Conservation (phyloP, 92 coral and sea anemone genomes). For the Diadumene lineata region DNA sequence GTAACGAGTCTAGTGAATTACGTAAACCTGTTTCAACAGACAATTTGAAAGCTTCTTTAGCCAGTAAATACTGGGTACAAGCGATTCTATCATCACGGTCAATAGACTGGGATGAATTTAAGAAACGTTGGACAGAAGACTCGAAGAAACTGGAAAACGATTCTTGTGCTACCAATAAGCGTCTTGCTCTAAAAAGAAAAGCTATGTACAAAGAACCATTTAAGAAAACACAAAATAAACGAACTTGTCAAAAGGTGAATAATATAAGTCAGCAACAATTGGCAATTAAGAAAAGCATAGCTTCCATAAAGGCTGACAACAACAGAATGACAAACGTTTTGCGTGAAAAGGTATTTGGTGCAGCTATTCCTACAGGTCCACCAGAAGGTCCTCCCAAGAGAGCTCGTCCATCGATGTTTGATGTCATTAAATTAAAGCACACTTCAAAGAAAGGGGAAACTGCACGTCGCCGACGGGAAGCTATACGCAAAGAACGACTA, state of each 20-base stretch:
- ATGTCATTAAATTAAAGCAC: neutral
- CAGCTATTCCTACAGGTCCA: neutral
- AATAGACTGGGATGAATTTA: constrained; percentile 27
- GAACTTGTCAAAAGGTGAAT: neutral
- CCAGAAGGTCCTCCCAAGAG: neutral
- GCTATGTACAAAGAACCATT: neutral
- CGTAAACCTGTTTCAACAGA: neutral
- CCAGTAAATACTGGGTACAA: constrained; percentile 10
- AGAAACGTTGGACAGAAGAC: constrained; percentile 57
- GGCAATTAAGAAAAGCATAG: neutral
- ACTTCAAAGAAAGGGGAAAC: constrained; percentile 30
- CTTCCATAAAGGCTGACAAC: neutral
- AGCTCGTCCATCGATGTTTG: neutral
- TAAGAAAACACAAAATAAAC: neutral
- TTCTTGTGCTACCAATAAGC: neutral
- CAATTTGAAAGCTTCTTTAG: constrained; percentile 6
- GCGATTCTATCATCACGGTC: constrained; percentile 9
- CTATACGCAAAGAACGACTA: constrained; percentile 48
- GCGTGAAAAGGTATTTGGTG: constrained; percentile 1
- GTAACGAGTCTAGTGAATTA: neutral
- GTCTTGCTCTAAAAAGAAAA: neutral
- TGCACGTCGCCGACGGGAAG: constrained; percentile 28
- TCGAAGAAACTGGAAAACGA: constrained; percentile 13
- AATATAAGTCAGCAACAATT: neutral
- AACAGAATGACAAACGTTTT: neutral